Conservation (phyloP, 1,140 invertebrate genomes). For the Yoshiicerus persimilis region DNA sequence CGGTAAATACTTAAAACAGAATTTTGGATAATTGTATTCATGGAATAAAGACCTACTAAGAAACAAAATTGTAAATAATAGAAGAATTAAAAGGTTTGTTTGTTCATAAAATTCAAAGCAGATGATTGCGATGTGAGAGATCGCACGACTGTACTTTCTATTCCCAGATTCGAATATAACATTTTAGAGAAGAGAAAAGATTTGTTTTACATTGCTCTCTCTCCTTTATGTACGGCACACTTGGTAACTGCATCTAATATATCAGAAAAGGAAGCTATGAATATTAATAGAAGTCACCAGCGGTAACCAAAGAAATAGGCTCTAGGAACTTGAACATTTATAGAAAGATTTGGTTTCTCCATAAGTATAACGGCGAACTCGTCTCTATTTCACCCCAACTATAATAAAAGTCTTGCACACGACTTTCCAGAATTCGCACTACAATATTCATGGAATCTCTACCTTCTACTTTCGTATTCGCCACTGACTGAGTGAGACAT, state of each 20-base stretch:
- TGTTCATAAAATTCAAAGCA: not conserved
- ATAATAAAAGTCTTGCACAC: not conserved
- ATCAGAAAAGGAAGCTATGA: not conserved
- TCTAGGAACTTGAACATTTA: not conserved
- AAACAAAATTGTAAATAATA: too few species aligned
- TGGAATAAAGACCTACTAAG: too few species aligned
- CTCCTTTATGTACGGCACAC: not conserved
- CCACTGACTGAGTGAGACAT: not conserved
- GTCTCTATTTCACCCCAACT: not conserved
- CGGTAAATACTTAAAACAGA: too few species aligned
- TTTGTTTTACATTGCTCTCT: not conserved
- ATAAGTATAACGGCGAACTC: too few species aligned
- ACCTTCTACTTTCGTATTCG: not conserved
- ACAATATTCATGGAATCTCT: not conserved
- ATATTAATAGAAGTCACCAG: not conserved
- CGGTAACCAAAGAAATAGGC: not conserved
- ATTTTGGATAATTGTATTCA: too few species aligned
- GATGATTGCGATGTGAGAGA: not conserved
- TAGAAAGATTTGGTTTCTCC: not conserved
- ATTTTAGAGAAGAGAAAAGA: not conserved
- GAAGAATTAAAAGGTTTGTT: too few species aligned
- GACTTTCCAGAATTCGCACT: not conserved
- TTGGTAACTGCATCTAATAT: not conserved
- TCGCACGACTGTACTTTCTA: not conserved
- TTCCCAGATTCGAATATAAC: not conserved